Percentiles rank a stretch among this genome's conserved stretches.
These are phyloP conservation scores for Micromussa lordhowensis DNA, from an alignment of 92 coral and sea anemone genomes.

Conservation along the genomic window DNA sequence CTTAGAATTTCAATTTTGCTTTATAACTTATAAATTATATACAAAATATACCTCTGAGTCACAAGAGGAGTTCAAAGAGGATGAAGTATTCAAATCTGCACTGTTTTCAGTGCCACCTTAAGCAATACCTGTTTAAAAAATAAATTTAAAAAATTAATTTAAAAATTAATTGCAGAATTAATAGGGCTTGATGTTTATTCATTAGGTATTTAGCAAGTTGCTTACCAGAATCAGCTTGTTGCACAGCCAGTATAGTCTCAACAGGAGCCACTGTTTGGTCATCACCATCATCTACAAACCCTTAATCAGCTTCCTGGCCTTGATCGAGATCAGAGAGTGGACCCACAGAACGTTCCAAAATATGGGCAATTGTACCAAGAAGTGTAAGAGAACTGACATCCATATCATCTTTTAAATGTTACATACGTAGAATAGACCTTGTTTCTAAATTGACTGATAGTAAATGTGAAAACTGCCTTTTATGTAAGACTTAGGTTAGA, in stretches of 20 bases:
- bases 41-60: slow-evolving; percentile 5
- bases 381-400: too few relatives aligned
- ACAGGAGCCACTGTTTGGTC: slow-evolving; percentile 18
- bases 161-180: background rate
- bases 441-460: too few relatives aligned
- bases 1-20: background rate
- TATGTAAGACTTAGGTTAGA: too few relatives aligned
- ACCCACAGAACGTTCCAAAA: background rate
- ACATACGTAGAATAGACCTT: too few relatives aligned
- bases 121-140: too few relatives aligned
- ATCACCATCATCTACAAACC: slow-evolving; percentile 1
- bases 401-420: too few relatives aligned
- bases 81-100: background rate
- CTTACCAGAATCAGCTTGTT: background rate
- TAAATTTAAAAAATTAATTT: background rate
- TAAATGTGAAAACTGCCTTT: too few relatives aligned
- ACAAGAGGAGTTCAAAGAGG: slow-evolving; percentile 1
- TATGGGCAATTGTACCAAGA: too few relatives aligned
- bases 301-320: slow-evolving; percentile 6
- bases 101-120: too few relatives aligned
- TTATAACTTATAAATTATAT: background rate
- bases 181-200: background rate
- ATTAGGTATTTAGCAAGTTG: background rate
- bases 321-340: slow-evolving; percentile 7
- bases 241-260: background rate